Conservation (phyloP, 2,113 vertebrate genomes). For the Athene cunicularia region DNA sequence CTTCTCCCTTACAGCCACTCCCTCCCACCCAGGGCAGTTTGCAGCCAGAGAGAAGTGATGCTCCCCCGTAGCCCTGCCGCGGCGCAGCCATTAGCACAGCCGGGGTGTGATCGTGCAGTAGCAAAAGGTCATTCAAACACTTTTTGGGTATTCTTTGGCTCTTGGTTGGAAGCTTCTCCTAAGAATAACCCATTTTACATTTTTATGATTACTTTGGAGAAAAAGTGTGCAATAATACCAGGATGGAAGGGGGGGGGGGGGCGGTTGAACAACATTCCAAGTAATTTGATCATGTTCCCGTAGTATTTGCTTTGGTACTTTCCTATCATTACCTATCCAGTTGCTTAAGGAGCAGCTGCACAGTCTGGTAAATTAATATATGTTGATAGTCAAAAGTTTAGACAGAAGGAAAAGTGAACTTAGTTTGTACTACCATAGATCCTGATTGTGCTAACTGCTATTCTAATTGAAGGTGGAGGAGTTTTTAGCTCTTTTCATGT, state of each 20-base stretch:
- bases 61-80: not conserved
- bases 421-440: slow-evolving; percentile 43
- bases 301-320: slow-evolving; percentile 58
- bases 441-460: slow-evolving; percentile 44
- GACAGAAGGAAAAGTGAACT: slow-evolving; percentile 42
- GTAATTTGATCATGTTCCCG: not conserved
- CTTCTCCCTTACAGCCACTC: not conserved
- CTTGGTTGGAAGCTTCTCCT: slow-evolving; percentile 32
- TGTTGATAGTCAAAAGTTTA: slow-evolving; percentile 53
- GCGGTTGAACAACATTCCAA: not conserved
- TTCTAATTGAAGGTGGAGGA: slow-evolving; percentile 39
- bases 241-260: not conserved
- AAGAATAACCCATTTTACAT: slow-evolving; percentile 45
- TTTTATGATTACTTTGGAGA: slow-evolving; percentile 38
- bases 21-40: not conserved
- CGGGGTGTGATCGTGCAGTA: rapidly evolving
- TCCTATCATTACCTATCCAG: slow-evolving; percentile 44
- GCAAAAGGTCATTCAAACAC: slow-evolving; percentile 8
- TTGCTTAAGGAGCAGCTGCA: slow-evolving; percentile 69
- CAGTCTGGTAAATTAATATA: slow-evolving; percentile 59
- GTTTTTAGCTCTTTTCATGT: not conserved
- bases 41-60: not conserved
- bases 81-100: not conserved
- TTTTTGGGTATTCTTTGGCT: slow-evolving; percentile 7
- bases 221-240: not conserved